phyloP scores from a whole-genome alignment of 2,113 vertebrate genomes.

The Bubo bubo region DNA sequence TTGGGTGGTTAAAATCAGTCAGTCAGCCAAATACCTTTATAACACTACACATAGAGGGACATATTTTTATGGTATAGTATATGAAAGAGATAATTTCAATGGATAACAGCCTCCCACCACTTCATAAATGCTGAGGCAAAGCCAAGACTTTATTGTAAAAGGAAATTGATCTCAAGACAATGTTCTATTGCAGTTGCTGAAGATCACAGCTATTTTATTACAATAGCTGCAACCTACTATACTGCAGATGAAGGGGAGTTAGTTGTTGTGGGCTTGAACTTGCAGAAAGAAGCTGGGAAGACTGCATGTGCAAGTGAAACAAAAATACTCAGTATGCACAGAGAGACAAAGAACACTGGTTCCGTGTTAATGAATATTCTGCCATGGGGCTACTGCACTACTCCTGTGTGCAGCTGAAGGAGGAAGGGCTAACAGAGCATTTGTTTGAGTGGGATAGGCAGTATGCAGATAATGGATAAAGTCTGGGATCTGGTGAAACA shows the following conservation, averaged over 20 bases:
- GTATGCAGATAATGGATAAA: not conserved
- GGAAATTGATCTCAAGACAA: constrained; percentile 62
- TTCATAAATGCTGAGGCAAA: constrained; percentile 53
- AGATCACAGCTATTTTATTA: constrained; percentile 51
- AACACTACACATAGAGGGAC: not conserved
- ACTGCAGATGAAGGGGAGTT: not conserved
- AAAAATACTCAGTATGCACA: fast-evolving
- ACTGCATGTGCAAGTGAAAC: not conserved
- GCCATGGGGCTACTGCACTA: not conserved
- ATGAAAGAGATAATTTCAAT: constrained; percentile 59
- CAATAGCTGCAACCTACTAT: not conserved
- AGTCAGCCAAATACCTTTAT: constrained; percentile 42
- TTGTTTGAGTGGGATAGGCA: fast-evolving
- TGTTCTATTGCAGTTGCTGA: constrained; percentile 20
- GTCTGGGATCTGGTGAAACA: not conserved
- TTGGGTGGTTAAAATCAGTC: constrained; percentile 64
- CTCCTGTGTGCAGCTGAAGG: not conserved
- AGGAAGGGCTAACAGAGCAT: not conserved
- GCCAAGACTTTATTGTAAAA: constrained; percentile 53
- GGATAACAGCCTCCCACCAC: constrained; percentile 26
- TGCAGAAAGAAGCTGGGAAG: not conserved
- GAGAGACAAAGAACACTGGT: not conserved
- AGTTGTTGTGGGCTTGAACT: not conserved
- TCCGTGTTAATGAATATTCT: not conserved
- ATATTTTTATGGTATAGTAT: constrained; percentile 48